A percentile compares a stretch with the other conserved stretches of the same genome.
phyloP scores from a whole-genome alignment of 1,140 invertebrate species.

The Drosophila rufa region DNA sequence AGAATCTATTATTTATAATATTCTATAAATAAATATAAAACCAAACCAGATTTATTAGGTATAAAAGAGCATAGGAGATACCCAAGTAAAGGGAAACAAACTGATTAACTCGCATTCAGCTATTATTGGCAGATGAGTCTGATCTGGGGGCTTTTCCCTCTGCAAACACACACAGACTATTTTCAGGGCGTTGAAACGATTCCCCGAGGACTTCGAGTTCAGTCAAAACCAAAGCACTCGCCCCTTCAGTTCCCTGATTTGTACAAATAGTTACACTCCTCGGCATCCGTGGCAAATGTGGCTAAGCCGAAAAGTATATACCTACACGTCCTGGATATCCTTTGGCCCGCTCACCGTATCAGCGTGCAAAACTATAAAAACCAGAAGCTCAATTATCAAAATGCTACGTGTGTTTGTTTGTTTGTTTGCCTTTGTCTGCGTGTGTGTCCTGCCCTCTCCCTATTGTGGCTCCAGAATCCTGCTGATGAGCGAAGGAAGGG shows the following conservation, averaged over 20 bases:
- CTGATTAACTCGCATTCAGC: not conserved
- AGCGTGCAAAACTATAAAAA: slow-evolving; percentile 77
- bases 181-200: slow-evolving; percentile 3
- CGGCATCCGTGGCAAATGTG: no score
- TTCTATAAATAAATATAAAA: no score
- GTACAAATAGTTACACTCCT: slow-evolving; percentile 47
- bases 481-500: not conserved
- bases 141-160: not conserved
- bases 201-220: slow-evolving; percentile 1
- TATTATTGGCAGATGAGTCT: slow-evolving; percentile 1
- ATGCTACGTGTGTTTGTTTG: slow-evolving; percentile 74
- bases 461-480: slow-evolving; percentile 16
- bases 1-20: no score
- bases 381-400: slow-evolving; percentile 82
- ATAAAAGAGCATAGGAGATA: no score
- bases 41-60: not conserved
- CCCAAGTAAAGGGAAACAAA: not conserved
- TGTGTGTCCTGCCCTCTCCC: slow-evolving; percentile 9
- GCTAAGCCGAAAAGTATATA: slow-evolving; percentile 3
- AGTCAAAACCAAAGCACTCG: no score
- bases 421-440: slow-evolving; percentile 34
- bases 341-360: slow-evolving; percentile 50
- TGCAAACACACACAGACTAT: not conserved
- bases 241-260: slow-evolving; percentile 41
- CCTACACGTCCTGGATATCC: slow-evolving; percentile 22